Evolutionary conservation across 2,888 invertebrate genomes (phyloP).

Genomic region (Leucoptera coffeella): DNA sequence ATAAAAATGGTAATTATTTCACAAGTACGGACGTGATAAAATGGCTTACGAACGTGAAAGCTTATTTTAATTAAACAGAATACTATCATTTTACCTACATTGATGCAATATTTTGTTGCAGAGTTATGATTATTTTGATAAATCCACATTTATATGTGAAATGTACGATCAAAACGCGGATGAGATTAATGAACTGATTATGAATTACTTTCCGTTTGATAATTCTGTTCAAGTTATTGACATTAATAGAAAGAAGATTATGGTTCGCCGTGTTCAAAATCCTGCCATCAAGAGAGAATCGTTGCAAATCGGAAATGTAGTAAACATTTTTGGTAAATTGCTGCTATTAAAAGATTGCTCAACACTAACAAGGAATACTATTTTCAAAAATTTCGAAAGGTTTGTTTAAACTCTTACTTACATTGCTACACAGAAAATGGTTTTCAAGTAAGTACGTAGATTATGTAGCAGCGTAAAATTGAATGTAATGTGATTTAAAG

Average conservation of each 20-base stretch:
- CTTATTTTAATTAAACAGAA: no score
- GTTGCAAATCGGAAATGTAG: constrained; percentile 67
- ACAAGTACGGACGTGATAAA: no score
- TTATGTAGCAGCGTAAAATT: no score
- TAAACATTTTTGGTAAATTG: constrained; percentile 67
- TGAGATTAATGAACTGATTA: constrained; percentile 59
- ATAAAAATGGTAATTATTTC: no score
- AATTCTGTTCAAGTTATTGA: constrained; percentile 74
- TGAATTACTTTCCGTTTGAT: constrained; percentile 72
- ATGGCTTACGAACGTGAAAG: no score
- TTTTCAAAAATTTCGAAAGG: constrained; percentile 60
- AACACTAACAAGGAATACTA: constrained; percentile 57
- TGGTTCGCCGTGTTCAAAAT: constrained; percentile 59
- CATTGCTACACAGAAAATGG: no score
- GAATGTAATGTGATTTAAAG: constrained; percentile 5
- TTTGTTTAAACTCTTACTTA: no score
- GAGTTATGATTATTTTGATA: constrained; percentile 48
- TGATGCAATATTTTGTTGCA: no score
- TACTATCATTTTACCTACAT: no score
- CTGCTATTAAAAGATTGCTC: constrained; percentile 66
- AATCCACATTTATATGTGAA: constrained; percentile 64
- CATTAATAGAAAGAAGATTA: constrained; percentile 48
- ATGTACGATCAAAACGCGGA: constrained; percentile 79
- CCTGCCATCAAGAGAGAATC: constrained; percentile 58
- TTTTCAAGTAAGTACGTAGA: constrained; percentile 1